Evolutionary conservation across 2,797 vertebrate genomes (phyloP).

Genomic region (Gobionotothen gibberifrons): DNA sequence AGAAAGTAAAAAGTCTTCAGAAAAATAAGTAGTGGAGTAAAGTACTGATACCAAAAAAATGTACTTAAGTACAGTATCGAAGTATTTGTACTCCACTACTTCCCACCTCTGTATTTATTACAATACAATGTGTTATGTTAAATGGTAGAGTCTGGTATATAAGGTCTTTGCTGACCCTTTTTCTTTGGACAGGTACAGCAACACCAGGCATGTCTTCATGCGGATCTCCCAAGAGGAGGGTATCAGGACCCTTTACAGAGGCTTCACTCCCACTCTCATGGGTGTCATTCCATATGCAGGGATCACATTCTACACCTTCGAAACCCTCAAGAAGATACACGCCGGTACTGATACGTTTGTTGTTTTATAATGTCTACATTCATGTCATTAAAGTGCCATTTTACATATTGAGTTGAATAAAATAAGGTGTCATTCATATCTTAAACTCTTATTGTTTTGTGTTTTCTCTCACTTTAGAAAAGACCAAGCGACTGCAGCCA

Average conservation of each 20-base stretch:
- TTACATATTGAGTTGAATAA: neutral
- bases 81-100: no score
- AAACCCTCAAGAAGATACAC: conserved; percentile 94
- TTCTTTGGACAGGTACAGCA: conserved; percentile 90
- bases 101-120: neutral
- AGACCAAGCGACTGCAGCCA: conserved; percentile 86
- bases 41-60: no score
- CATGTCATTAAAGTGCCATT: neutral
- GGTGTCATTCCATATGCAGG: conserved; percentile 96
- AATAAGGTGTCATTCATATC: neutral
- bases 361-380: neutral
- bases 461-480: conserved; percentile 78
- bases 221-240: conserved; percentile 96
- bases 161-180: neutral
- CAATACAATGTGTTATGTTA: neutral
- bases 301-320: conserved; percentile 97
- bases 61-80: no score
- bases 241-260: conserved; percentile 90
- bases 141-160: neutral
- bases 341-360: conserved; percentile 81
- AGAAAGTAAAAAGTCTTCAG: no score
- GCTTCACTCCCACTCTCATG: conserved; percentile 93
- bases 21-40: no score
- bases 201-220: conserved; percentile 94
- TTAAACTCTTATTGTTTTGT: neutral